Conservation (phyloP, 1,140 invertebrate genomes). For the Philotrypesis tridentata region DNA sequence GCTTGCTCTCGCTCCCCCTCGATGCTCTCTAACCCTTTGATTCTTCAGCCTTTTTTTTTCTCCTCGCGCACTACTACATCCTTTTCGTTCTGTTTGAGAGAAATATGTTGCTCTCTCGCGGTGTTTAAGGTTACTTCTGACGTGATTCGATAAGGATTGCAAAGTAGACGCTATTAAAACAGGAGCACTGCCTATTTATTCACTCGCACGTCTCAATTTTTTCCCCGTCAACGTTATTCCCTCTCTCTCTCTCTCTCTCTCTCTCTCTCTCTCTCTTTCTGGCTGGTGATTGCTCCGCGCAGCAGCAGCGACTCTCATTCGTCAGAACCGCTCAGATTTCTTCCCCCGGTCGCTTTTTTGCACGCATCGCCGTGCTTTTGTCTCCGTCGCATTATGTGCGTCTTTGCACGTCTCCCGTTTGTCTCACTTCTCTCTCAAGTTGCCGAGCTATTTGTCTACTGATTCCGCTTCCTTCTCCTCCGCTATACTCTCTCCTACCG, state of each 20-base stretch:
- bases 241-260: too few species aligned
- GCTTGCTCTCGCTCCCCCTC: neutral
- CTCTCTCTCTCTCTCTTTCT: too few species aligned
- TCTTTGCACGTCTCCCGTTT: slow-evolving; percentile 10
- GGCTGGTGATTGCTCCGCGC: too few species aligned
- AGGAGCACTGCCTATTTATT: slow-evolving; percentile 7
- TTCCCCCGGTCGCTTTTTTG: slow-evolving; percentile 3
- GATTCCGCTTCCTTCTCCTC: neutral
- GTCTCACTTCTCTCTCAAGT: slow-evolving; percentile 5
- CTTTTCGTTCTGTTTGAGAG: neutral
- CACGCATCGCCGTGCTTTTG: slow-evolving; percentile 6
- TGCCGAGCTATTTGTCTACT: neutral
- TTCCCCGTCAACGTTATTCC: neutral
- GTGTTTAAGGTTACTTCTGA: too few species aligned
- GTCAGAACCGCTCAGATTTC: neutral
- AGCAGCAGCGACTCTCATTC: slow-evolving; percentile 3
- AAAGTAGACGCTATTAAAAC: too few species aligned
- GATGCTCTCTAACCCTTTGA: neutral
- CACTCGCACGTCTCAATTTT: neutral
- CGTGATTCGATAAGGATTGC: too few species aligned
- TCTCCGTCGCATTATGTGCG: neutral
- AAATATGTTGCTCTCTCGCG: too few species aligned
- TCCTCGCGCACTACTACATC: neutral
- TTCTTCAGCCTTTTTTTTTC: neutral
- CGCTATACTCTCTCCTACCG: neutral